Evolutionary conservation across 2,888 invertebrate genomes (phyloP).

Genomic region (Pristionchus mayeri): DNA sequence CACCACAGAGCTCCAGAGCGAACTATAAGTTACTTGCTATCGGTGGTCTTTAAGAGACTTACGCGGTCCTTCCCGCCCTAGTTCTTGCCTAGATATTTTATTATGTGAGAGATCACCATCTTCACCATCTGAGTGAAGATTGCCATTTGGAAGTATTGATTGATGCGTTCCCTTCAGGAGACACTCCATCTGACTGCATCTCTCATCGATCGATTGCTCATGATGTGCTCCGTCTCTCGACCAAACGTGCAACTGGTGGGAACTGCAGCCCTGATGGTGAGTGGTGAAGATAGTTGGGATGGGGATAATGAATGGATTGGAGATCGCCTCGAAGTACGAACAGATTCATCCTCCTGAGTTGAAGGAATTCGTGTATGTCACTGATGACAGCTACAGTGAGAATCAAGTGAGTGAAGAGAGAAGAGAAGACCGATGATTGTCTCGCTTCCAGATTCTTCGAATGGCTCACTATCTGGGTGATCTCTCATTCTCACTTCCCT

Average conservation of each 20-base stretch:
- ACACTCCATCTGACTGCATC: slow-evolving; percentile 93
- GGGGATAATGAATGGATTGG: neutral
- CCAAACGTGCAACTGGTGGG: slow-evolving; percentile 95
- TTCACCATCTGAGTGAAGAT: slow-evolving; percentile 43
- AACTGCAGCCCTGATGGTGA: slow-evolving; percentile 93
- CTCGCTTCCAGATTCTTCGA: too few species aligned
- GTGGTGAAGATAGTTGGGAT: neutral
- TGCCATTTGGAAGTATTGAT: neutral
- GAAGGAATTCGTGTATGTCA: slow-evolving; percentile 95
- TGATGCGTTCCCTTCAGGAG: slow-evolving; percentile 80
- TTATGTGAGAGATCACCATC: too few species aligned
- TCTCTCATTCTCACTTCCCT: too few species aligned
- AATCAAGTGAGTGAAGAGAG: slow-evolving; percentile 76
- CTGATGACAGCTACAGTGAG: slow-evolving; percentile 95
- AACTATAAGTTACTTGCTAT: too few species aligned
- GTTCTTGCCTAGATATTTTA: too few species aligned
- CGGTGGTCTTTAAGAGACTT: too few species aligned
- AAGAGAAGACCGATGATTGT: too few species aligned
- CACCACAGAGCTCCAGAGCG: too few species aligned
- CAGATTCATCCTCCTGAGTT: slow-evolving; percentile 97
- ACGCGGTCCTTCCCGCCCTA: too few species aligned
- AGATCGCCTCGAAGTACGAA: slow-evolving; percentile 89
- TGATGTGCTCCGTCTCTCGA: slow-evolving; percentile 93
- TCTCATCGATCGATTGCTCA: slow-evolving; percentile 94
- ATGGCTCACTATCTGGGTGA: too few species aligned